Percentiles rank a stretch among this genome's conserved stretches.
Evolutionary conservation across 2,888 invertebrate species (phyloP).

Genomic region (Actias luna): DNA sequence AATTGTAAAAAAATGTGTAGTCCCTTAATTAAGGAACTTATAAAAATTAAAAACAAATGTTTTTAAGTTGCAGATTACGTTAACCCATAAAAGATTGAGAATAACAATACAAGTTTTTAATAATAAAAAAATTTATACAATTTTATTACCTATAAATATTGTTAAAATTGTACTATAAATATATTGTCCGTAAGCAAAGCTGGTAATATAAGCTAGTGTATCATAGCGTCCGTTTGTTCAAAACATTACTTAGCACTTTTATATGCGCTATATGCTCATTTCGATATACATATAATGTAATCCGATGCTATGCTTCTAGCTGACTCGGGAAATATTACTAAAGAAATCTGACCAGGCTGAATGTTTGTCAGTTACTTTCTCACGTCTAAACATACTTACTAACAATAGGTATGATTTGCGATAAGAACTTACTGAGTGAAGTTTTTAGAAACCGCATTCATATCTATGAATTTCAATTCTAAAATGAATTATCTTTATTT

Average conservation of each 20-base stretch:
- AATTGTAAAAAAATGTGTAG: too few relatives aligned
- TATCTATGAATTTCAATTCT: too few relatives aligned
- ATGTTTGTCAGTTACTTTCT: not conserved
- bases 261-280: not conserved
- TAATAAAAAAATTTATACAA: too few relatives aligned
- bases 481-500: not conserved
- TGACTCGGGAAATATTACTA: not conserved
- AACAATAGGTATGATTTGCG: not conserved
- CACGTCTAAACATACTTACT: not conserved
- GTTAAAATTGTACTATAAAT: not conserved
- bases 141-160: too few relatives aligned
- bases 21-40: too few relatives aligned
- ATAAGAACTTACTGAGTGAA: not conserved
- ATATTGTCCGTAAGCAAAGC: not conserved
- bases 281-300: not conserved
- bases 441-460: not conserved
- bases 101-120: too few relatives aligned
- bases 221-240: not conserved
- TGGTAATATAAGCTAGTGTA: not conserved
- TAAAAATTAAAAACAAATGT: too few relatives aligned
- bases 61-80: too few relatives aligned
- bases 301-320: not conserved
- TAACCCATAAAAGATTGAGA: too few relatives aligned
- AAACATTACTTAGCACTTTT: not conserved
- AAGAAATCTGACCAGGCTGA: not conserved